Conservation (phyloP, 2,888 invertebrate genomes). For the Watsonalla binaria region DNA sequence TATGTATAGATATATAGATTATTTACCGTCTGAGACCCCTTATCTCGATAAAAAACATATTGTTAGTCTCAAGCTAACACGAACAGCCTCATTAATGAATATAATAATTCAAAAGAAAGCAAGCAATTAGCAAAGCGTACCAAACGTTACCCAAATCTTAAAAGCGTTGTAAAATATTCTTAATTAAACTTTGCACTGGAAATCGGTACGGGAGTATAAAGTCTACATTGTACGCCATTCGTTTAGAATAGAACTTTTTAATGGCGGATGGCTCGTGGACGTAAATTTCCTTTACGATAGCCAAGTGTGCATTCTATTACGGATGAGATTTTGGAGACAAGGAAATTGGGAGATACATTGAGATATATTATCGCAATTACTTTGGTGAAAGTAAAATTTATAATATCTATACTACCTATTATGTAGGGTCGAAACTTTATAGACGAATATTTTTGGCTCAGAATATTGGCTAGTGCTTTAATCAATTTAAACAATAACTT, state of each 20-base stretch:
- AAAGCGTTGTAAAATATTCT: constrained; percentile 2
- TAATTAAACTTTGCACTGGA: constrained; percentile 13
- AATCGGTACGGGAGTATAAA: not conserved
- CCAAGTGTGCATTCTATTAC: constrained; percentile 1
- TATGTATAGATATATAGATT: no score
- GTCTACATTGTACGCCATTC: not conserved
- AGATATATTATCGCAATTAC: not conserved
- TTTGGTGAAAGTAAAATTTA: no score
- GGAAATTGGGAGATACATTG: not conserved
- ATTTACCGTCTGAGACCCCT: no score
- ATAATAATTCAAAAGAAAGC: not conserved
- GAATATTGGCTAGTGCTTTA: no score
- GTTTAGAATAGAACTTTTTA: constrained; percentile 21
- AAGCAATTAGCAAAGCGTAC: constrained; percentile 1
- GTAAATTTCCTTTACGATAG: constrained; percentile 12
- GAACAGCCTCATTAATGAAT: not conserved
- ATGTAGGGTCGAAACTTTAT: no score
- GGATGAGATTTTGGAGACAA: not conserved
- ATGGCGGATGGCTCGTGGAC: constrained; percentile 11
- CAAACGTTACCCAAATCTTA: not conserved
- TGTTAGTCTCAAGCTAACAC: constrained; percentile 3
- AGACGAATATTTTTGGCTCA: no score
- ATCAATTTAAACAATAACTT: no score
- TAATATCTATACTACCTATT: no score
- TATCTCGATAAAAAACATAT: not conserved